phyloP scores from a whole-genome alignment of 1,140 invertebrate species.

The Cotesia typhae region DNA sequence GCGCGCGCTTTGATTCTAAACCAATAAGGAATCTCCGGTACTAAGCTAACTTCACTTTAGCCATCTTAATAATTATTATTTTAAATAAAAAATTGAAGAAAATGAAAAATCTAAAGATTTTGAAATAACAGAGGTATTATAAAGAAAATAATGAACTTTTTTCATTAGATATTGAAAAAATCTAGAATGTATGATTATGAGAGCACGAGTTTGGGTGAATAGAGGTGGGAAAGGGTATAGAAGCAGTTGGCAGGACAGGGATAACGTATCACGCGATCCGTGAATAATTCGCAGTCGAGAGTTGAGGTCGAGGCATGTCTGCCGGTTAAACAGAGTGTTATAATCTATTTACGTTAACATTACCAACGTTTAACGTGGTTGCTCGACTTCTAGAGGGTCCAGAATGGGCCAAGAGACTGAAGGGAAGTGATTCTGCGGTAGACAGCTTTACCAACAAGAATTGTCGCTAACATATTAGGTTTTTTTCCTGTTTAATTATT shows the following conservation, averaged over 20 bases:
- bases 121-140: too few relatives aligned
- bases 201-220: conserved; percentile 8
- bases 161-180: too few relatives aligned
- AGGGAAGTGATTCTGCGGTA: conserved; percentile 55
- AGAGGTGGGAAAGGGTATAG: conserved; percentile 56
- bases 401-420: conserved; percentile 51
- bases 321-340: conserved; percentile 68
- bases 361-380: conserved; percentile 67
- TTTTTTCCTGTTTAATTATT: too few relatives aligned
- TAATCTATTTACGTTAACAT: conserved; percentile 69
- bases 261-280: conserved; percentile 66
- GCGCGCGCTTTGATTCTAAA: too few relatives aligned
- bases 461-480: conserved; percentile 63
- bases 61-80: too few relatives aligned
- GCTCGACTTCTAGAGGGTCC: conserved; percentile 47
- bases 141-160: too few relatives aligned
- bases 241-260: conserved; percentile 64
- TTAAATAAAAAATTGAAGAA: too few relatives aligned
- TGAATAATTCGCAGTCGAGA: conserved; percentile 63
- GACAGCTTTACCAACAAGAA: conserved; percentile 64
- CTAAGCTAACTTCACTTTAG: too few relatives aligned
- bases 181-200: too few relatives aligned
- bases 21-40: too few relatives aligned
- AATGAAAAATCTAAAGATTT: too few relatives aligned
- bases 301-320: conserved; percentile 53